A percentile compares a stretch with the other conserved stretches of the same genome.
Conservation (phyloP, 2,888 invertebrate genomes). For the Mythimna lalbum region DNA sequence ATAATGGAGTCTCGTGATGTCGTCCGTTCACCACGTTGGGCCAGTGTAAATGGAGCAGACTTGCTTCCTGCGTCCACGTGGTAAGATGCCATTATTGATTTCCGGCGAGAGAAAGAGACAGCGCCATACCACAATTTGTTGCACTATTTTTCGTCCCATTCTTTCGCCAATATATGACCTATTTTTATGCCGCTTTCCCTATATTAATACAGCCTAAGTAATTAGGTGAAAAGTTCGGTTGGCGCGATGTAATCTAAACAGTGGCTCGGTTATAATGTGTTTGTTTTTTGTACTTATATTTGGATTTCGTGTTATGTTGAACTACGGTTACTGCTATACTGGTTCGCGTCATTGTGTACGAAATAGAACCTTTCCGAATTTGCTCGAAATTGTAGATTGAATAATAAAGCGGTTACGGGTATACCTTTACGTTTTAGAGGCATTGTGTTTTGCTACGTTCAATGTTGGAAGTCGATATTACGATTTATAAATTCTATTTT, state of each 20-base stretch:
- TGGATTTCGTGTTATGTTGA: slow-evolving; percentile 33
- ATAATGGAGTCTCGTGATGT: slow-evolving; percentile 69
- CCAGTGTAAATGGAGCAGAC: slow-evolving; percentile 85
- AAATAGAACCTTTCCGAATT: slow-evolving; percentile 30
- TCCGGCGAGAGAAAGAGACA: slow-evolving; percentile 87
- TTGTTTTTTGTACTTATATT: slow-evolving; percentile 54
- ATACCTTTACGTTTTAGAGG: slow-evolving; percentile 8
- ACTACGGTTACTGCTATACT: slow-evolving; percentile 27
- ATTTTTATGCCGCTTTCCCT: slow-evolving; percentile 90
- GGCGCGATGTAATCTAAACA: slow-evolving; percentile 76
- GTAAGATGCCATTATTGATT: slow-evolving; percentile 90
- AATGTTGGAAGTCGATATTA: slow-evolving; percentile 8
- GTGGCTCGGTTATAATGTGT: slow-evolving; percentile 58
- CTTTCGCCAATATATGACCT: slow-evolving; percentile 90
- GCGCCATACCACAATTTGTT: slow-evolving; percentile 88
- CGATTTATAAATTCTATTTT: slow-evolving; percentile 2
- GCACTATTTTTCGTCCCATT: slow-evolving; percentile 88
- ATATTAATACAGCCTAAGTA: slow-evolving; percentile 89
- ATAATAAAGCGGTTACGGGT: slow-evolving; percentile 24
- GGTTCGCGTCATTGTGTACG: slow-evolving; percentile 40
- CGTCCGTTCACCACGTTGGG: slow-evolving; percentile 77
- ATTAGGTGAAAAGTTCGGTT: slow-evolving; percentile 87
- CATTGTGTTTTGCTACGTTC: slow-evolving; percentile 11
- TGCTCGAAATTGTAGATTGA: slow-evolving; percentile 32
- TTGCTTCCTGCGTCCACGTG: slow-evolving; percentile 88